Evolutionary conservation across 2,888 invertebrate species (phyloP), one percentile per base, ranked within the genome.

Genomic region (Melanostoma mellinum): DNA sequence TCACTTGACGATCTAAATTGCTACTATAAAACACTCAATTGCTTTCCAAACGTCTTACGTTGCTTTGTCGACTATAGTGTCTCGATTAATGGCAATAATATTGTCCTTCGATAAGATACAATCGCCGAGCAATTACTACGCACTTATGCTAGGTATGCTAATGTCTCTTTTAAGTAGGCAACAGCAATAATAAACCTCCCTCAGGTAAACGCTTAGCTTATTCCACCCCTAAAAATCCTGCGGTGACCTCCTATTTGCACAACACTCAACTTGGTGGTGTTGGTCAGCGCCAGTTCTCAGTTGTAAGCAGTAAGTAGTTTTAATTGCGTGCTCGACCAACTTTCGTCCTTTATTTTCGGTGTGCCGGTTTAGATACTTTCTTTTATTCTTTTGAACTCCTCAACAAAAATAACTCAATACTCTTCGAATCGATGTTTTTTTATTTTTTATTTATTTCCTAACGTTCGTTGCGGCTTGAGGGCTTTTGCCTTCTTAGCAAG

Each of bases 371-470:
- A n/a, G 61, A 55, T 67, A 35, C 52, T 40, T 6, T 9, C 40
- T 36, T 44, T 30, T 9, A 46, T 20, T 50, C 35, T 38, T 20
- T 20, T 74, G 20, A 20, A 20, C 20, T 20, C 20, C 20, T 33
- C 33, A 30, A 35, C 30, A 36, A 50, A 69, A 76, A 63, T 56
- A 53, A 46, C 67, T 65, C 60, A 38, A 8, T 56, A 65, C 56
- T 44, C 60, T 48, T 32, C 33, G 53, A 78, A 84, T 73, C 78
- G 74, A 84, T 84, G 82, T 79, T 73, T 50, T 72, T 81, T 67
- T 67, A 67, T 53, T 32, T 55, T 10, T 9, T 8, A 2, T n/a
- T 36, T 33, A 6, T 4, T 5, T 9, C 6, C 30, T 20, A 36
- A 38, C 50, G 38, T 44, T 36, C 53, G 46, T 32, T 3, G 6